Base-by-base conservation (phyloP, 2,113 vertebrate genomes). In the Phodopus roborovskii region DNA sequence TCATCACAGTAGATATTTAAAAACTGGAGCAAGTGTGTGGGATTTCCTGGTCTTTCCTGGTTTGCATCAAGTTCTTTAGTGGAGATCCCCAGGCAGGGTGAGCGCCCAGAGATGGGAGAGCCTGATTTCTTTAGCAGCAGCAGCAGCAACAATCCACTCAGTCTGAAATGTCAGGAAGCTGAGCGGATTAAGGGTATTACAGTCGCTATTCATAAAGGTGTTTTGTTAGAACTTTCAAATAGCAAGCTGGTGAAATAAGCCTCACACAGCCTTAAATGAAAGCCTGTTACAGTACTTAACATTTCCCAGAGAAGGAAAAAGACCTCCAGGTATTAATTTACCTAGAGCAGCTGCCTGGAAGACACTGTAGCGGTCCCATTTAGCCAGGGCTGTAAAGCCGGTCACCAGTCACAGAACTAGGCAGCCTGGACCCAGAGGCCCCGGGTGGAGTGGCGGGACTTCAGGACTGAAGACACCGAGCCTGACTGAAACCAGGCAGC, bases 321-420 rank as follows among this genome's bases (percentile, higher is more conserved):
- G 97, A 98, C 97, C 96, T 79, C 95, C 97, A 98, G 96, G 97
- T 99, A 98, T 98, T 98, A 98, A 98, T 98, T 99, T 98, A 98
- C 97, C 97, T 97, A 97, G 96, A 98, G 94, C 98, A 98, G 98
- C 98, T 98, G 98, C 98, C 97, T 94, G 85, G 94, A 97, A 98
- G 98, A 97, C 94, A 92, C 91, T 84, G 96, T 94, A 96, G 97
- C 95, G 90, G 92, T 97, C 95, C 97, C 94, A 95, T 60, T 97
- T 50, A 89, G 96, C 94, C 70, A 24, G 66, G 8, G 96, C n/a
- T 97, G 97, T 95, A 97, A 98, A 98, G 97, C 0, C 91, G 84
- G 97, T 90, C 75, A 85, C 91, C 78, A 92, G 82, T 82, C 92
- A 87, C 88, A 90, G 90, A 94, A 56, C 42, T 19, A 56, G 62